Percentiles rank a stretch among this genome's conserved stretches.
These are phyloP conservation scores for Decapterus maruadsi DNA, from an alignment of 2,797 vertebrate genomes.

Conservation along the genomic window DNA sequence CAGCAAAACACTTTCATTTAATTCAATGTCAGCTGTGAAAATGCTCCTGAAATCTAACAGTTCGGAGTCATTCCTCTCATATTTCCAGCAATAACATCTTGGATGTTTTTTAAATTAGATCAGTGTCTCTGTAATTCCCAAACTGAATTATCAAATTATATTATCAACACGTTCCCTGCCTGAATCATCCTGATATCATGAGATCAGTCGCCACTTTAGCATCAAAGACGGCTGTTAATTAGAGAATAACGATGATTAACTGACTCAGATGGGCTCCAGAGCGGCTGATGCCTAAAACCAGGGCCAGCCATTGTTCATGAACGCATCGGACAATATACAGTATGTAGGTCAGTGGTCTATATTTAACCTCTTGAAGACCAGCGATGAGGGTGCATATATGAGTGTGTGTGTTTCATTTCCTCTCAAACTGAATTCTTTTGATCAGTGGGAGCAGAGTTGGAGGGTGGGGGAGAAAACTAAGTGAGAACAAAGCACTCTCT, in stretches of 20 bases:
- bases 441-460: slow-evolving; percentile 64
- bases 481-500: slow-evolving; percentile 69
- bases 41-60: neutral
- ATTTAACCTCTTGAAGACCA: slow-evolving; percentile 60
- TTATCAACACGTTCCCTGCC: neutral
- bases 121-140: neutral
- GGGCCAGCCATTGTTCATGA: slow-evolving; percentile 27
- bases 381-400: slow-evolving; percentile 12
- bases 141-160: neutral
- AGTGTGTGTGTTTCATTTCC: slow-evolving; percentile 61
- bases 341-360: slow-evolving; percentile 69
- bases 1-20: neutral
- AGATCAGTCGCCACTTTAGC: slow-evolving; percentile 10
- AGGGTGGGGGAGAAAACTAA: slow-evolving; percentile 29
- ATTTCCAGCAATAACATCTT: neutral
- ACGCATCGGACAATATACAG: slow-evolving; percentile 23
- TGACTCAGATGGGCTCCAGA: slow-evolving; percentile 9
- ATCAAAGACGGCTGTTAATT: slow-evolving; percentile 41
- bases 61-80: neutral
- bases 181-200: slow-evolving; percentile 20
- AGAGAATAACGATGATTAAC: slow-evolving; percentile 32
- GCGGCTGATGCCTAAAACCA: neutral
- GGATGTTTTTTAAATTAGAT: neutral
- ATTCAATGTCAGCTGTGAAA: neutral
- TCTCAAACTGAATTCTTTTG: slow-evolving; percentile 65